Base-by-base conservation (phyloP, 2,888 invertebrate species). In the Phlogophora meticulosa region DNA sequence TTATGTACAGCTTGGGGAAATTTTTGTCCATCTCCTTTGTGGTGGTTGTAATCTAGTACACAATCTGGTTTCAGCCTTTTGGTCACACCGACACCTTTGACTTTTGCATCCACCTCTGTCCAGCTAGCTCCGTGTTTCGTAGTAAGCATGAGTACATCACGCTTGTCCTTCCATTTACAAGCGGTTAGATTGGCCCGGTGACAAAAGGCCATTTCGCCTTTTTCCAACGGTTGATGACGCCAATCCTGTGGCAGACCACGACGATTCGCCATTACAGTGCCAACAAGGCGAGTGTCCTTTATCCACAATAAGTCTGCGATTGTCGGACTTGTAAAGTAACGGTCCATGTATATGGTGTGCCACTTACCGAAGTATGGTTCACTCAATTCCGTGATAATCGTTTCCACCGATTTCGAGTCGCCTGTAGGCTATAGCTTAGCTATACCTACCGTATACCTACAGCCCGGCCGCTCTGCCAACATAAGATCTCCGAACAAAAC, bases 221-320 rank as follows among this genome's bases (percentile, higher is more conserved):
- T 51, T 13, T 70, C 46, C 11, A 66, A 45, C 15, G 51, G 43
- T 56, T 71, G 71, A 13, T 73, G 60, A 46, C 63, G 57, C 75
- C 75, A 69, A 48, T 65, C 64, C 61, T 65, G 68, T 24, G 68
- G 72, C 64, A 76, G 58, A 63, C 73, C 76, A 64, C 67, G 60
- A 34, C 70, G 48, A 38, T 73, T 73, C 55, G 34, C 49, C 76
- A 65, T 72, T 13, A 72, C 76, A n/a, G 72, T 76, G 58, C 72
- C 73, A 55, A 77, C 74, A 43, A 59, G 20, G 40, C 69, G 57
- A 59, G 69, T 72, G 13, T 69, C 43, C 4, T 65, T 53, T 7
- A 40, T 7, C 53, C 53, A 53, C 4, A 53, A 2, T 4, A 53
- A 7, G 53, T 53, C 53, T 4, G 53, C 53, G 40, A 53, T 40